A percentile compares a stretch with the other conserved stretches of the same genome.
Evolutionary conservation across 2,113 vertebrate genomes (phyloP).

Genomic region (Tinamus guttatus): DNA sequence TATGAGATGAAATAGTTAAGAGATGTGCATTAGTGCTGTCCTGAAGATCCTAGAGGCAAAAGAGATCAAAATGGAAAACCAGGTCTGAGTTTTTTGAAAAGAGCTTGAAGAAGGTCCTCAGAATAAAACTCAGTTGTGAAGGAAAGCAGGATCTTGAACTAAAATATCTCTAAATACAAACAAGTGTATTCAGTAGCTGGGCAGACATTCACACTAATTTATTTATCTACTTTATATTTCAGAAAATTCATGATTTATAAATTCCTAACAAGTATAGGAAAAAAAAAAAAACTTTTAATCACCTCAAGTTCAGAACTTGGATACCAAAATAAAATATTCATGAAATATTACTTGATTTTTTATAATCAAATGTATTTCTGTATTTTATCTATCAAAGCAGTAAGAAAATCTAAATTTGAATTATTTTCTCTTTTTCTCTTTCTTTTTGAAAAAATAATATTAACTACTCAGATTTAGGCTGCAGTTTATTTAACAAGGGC

Average conservation of each 20-base stretch:
- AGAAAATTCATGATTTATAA: neutral
- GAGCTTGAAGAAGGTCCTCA: neutral
- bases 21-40: neutral
- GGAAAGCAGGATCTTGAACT: neutral
- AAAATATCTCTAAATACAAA: neutral
- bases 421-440: neutral
- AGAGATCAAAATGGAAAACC: neutral
- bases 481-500: neutral
- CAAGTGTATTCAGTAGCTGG: neutral
- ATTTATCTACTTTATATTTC: neutral
- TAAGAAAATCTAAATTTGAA: neutral
- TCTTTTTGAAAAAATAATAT: neutral
- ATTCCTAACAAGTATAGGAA: neutral
- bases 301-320: neutral
- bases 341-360: neutral
- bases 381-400: neutral
- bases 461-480: neutral
- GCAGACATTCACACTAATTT: neutral
- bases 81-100: neutral
- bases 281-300: neutral
- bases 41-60: neutral
- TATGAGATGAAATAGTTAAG: neutral
- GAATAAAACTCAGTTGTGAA: neutral
- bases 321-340: neutral
- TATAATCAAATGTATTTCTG: neutral